Conservation (phyloP, 2,888 invertebrate genomes). For the Digitonthophagus gazella region DNA sequence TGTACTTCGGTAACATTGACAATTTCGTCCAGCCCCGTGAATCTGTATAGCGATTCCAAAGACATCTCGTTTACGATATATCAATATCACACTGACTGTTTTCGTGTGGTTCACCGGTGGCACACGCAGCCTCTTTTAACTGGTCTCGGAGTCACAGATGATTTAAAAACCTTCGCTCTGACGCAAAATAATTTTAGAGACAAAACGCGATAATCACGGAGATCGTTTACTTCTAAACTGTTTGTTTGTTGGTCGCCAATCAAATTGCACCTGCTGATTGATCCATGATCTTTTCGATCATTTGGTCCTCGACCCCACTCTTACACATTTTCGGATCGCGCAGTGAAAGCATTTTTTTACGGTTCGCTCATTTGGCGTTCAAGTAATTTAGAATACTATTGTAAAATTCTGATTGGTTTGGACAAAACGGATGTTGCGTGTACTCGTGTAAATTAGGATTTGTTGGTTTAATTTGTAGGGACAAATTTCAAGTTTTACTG, state of each 20-base stretch:
- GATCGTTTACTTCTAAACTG: background rate
- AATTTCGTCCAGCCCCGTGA: slow-evolving; percentile 20
- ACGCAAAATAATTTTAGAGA: background rate
- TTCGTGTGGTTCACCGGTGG: background rate
- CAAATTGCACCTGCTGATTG: background rate
- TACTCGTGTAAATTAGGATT: too few species aligned
- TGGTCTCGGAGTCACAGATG: background rate
- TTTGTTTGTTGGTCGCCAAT: background rate
- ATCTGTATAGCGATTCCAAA: background rate
- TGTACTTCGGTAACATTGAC: slow-evolving; percentile 21
- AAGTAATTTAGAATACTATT: too few species aligned
- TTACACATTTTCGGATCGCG: background rate
- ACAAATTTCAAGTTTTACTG: too few species aligned
- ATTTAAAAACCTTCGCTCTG: background rate
- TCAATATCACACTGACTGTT: background rate
- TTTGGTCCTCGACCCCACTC: background rate
- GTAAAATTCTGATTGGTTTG: too few species aligned
- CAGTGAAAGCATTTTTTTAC: too few species aligned
- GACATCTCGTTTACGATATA: slow-evolving; percentile 3
- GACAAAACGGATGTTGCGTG: too few species aligned
- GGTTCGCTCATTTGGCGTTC: too few species aligned
- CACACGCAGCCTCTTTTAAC: background rate
- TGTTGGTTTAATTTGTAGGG: too few species aligned
- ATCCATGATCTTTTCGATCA: background rate
- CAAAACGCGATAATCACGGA: background rate